phyloP scores from a whole-genome alignment of 2,113 vertebrate species.

The Lamprotornis superbus region DNA sequence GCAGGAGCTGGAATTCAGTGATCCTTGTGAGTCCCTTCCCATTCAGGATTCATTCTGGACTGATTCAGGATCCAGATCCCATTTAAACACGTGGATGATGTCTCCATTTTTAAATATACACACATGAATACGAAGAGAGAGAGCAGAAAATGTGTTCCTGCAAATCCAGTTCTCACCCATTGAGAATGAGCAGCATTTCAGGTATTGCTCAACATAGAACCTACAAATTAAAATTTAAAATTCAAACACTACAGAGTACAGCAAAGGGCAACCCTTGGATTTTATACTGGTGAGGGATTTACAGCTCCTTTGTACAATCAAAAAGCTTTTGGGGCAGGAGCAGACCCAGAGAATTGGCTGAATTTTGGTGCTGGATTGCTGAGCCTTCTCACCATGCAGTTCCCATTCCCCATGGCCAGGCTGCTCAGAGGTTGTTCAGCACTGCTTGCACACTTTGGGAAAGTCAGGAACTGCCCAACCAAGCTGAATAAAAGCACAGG shows the following conservation, averaged over 20 bases:
- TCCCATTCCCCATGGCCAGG: not conserved
- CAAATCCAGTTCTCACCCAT: not conserved
- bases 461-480: not conserved
- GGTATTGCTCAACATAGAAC: not conserved
- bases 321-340: not conserved
- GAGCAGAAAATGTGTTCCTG: not conserved
- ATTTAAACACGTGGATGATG: accelerated
- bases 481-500: not conserved
- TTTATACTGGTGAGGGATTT: not conserved
- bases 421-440: not conserved
- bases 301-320: not conserved
- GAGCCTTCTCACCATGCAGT: not conserved
- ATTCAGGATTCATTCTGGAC: not conserved
- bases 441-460: not conserved
- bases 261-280: not conserved
- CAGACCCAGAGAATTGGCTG: not conserved
- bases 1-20: not conserved
- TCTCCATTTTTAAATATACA: not conserved
- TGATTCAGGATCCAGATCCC: not conserved
- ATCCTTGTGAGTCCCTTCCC: not conserved
- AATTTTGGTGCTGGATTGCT: not conserved
- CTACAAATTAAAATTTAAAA: not conserved
- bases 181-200: not conserved
- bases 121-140: not conserved
- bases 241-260: not conserved